These are phyloP conservation scores for Acronicta alni DNA, from an alignment of 2,888 invertebrate genomes.

Conservation along the genomic window DNA sequence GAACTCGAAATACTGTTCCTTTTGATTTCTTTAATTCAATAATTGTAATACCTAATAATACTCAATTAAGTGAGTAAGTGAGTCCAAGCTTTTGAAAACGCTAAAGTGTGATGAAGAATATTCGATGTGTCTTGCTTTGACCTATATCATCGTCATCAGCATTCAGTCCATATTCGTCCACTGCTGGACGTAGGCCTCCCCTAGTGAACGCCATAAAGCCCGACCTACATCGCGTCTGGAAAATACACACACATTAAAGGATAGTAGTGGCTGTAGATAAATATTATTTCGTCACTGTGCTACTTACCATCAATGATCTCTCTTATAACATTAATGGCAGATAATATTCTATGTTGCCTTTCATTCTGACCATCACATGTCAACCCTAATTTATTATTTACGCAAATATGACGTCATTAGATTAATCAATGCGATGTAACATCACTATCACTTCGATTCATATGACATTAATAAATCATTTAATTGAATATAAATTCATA, in stretches of 20 bases:
- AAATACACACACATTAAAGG: not conserved
- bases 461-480: constrained; percentile 7
- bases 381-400: constrained; percentile 1
- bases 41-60: too few species aligned
- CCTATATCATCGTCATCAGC: too few species aligned
- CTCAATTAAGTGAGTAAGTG: too few species aligned
- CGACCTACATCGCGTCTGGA: too few species aligned
- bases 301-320: not conserved
- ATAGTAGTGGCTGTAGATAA: not conserved
- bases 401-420: constrained; percentile 6
- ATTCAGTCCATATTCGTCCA: too few species aligned
- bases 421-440: constrained; percentile 8
- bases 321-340: constrained; percentile 2
- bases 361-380: constrained; percentile 1
- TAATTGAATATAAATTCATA: constrained; percentile 1
- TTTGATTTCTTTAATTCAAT: too few species aligned
- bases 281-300: constrained; percentile 1
- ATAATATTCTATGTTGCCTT: not conserved
- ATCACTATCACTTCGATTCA: constrained; percentile 18
- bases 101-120: too few species aligned
- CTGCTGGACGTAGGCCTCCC: too few species aligned
- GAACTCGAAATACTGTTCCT: too few species aligned
- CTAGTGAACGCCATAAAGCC: too few species aligned
- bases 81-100: too few species aligned
- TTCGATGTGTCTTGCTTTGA: too few species aligned